phyloP scores from a whole-genome alignment of 1,140 invertebrate species.

The Drosophila ficusphila region DNA sequence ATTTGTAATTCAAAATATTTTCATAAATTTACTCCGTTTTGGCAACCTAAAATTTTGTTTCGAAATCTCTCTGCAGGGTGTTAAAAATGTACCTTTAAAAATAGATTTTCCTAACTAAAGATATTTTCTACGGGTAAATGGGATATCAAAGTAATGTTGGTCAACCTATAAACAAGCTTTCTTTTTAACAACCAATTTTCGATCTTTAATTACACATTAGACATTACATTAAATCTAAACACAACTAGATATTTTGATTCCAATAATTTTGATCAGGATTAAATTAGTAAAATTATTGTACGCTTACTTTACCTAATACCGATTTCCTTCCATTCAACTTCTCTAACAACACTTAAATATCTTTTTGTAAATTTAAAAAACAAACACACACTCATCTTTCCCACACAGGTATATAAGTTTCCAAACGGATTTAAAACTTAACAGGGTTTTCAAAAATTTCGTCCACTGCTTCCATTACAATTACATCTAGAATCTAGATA shows the following conservation, averaged over 20 bases:
- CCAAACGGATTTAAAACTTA: constrained; percentile 60
- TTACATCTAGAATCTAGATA: constrained; percentile 14
- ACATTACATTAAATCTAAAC: constrained; percentile 46
- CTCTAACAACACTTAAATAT: constrained; percentile 63
- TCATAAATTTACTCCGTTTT: constrained; percentile 12
- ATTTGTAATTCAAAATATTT: constrained; percentile 60
- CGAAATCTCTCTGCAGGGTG: not conserved
- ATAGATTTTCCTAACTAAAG: constrained; percentile 60
- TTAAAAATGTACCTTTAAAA: constrained; percentile 26
- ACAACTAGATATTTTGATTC: constrained; percentile 63
- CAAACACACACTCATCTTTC: constrained; percentile 19
- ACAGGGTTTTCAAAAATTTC: constrained; percentile 54
- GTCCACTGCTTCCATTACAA: constrained; percentile 14
- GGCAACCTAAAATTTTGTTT: constrained; percentile 16
- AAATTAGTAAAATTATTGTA: constrained; percentile 71
- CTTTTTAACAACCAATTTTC: constrained; percentile 54
- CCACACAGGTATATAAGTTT: constrained; percentile 14
- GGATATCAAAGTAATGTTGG: constrained; percentile 8
- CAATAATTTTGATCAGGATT: constrained; percentile 69
- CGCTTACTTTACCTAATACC: constrained; percentile 14
- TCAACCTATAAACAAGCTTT: constrained; percentile 13
- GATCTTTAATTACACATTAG: constrained; percentile 20
- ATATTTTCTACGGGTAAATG: constrained; percentile 6
- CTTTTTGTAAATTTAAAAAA: constrained; percentile 32
- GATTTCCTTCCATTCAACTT: constrained; percentile 4